Evolutionary conservation across 1,140 invertebrate species (phyloP), one percentile per base, ranked within the genome.

Genomic region (Aporrectodea caliginosa): DNA sequence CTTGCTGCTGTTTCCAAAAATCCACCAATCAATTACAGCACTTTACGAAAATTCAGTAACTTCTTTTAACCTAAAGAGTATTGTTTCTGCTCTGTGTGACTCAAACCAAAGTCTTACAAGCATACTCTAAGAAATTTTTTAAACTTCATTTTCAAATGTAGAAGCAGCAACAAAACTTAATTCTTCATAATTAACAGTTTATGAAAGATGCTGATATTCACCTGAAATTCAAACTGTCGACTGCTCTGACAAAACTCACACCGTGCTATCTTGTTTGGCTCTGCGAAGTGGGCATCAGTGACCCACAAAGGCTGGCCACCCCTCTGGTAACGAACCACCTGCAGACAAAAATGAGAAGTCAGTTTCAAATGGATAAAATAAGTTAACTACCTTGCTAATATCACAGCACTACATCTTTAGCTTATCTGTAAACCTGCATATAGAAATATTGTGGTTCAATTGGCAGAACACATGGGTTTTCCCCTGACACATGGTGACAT

Each of bases 151-250:
- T 58, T 22, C 6, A 6, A 58, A 58, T 58, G 22, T 6, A 58
- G 6, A 73, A 32, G 27, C 27, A 73, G 27, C 31, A 73, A 12
- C 71, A 73, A 16, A 73, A 27, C 30, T 22, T 29, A n/a, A n/a
- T n/a, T n/a, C n/a, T n/a, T n/a, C n/a, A n/a, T n/a, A n/a, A n/a
- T n/a, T n/a, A n/a, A n/a, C n/a, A n/a, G n/a, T n/a, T n/a, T n/a
- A n/a, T n/a, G n/a, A n/a, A n/a, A n/a, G n/a, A n/a, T n/a, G n/a
- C n/a, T n/a, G n/a, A n/a, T n/a, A 78, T 74, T 77, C 78, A 94
- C 92, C 90, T 96, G 94, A 90, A 97, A 97, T 89, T 98, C 96
- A 91, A 96, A 98, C 82, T 92, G 90, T 82, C 96, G 91, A 80
- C 90, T 88, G 27, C 90, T 89, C 78, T 91, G 90, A 89, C 96